These are phyloP conservation scores for Oscheius myriophilus DNA, from an alignment of 2,888 invertebrate genomes.

Conservation along the genomic window DNA sequence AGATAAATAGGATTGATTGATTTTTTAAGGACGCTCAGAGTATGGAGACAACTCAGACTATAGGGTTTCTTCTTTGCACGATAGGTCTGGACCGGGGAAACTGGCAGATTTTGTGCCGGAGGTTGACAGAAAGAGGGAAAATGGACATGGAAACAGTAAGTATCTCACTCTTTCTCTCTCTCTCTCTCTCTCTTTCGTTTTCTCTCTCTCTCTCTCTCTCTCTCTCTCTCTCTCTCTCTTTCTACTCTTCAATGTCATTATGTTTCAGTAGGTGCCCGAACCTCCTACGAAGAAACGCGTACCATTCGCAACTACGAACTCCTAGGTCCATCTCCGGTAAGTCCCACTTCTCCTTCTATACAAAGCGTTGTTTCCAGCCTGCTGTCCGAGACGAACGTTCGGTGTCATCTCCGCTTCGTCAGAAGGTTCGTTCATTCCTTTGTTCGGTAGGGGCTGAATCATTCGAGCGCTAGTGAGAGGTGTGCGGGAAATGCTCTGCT, in stretches of 20 bases:
- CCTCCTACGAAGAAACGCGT: constrained; percentile 28
- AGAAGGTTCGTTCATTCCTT: too few relatives aligned
- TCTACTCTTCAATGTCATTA: too few relatives aligned
- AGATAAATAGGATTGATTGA: background rate
- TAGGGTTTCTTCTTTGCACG: constrained; percentile 49
- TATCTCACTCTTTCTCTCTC: background rate
- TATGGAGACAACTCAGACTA: constrained; percentile 23
- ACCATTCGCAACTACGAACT: constrained; percentile 50
- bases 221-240: background rate
- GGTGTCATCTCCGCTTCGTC: too few relatives aligned
- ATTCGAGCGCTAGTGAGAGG: too few relatives aligned
- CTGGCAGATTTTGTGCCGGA: constrained; percentile 68
- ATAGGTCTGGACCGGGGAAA: constrained; percentile 58
- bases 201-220: background rate
- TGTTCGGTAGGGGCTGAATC: too few relatives aligned
- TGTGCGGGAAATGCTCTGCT: too few relatives aligned
- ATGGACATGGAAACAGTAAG: constrained; percentile 7
- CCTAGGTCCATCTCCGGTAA: constrained; percentile 7
- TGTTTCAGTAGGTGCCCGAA: constrained; percentile 9
- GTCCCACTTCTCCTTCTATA: too few relatives aligned
- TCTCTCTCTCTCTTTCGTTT: background rate
- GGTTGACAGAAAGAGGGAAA: constrained; percentile 33
- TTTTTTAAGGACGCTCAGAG: constrained; percentile 10
- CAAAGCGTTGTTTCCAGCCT: too few relatives aligned
- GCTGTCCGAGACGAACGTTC: too few relatives aligned